Evolutionary conservation across 2,113 vertebrate species (phyloP).

Genomic region (Rutilus rutilus): DNA sequence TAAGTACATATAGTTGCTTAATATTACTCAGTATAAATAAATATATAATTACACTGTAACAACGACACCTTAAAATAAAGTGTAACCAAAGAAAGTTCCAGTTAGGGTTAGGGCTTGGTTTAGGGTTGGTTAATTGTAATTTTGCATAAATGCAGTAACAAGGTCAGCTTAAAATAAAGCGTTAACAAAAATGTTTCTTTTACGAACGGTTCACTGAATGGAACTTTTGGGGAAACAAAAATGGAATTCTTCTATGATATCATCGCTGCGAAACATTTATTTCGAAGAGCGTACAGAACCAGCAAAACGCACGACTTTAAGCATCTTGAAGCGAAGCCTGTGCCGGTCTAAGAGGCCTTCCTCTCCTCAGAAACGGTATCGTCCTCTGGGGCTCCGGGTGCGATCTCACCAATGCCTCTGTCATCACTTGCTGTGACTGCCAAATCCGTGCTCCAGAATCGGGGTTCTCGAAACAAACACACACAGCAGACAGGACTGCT

Average conservation of each 20-base stretch:
- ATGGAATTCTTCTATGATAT: background rate
- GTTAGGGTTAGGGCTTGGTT: too few relatives aligned
- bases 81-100: too few relatives aligned
- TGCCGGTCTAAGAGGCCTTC: conserved; percentile 50
- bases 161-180: too few relatives aligned
- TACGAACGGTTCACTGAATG: background rate
- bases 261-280: background rate
- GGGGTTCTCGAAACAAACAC: conserved; percentile 78
- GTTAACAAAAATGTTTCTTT: background rate
- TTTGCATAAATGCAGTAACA: too few relatives aligned
- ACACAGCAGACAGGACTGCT: conserved; percentile 70
- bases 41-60: too few relatives aligned
- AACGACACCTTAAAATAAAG: too few relatives aligned
- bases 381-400: conserved; percentile 81
- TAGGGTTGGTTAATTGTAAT: too few relatives aligned
- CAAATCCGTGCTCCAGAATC: conserved; percentile 81
- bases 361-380: conserved; percentile 71
- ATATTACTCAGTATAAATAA: too few relatives aligned
- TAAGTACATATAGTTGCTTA: too few relatives aligned
- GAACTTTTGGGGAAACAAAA: background rate
- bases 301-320: background rate
- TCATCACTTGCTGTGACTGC: conserved; percentile 83
- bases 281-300: background rate
- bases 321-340: conserved; percentile 32
- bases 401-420: conserved; percentile 84